A percentile compares a stretch with the other conserved stretches of the same genome.
Conservation (phyloP, 1,140 invertebrate species). For the Drosophila pseudoobscura region DNA sequence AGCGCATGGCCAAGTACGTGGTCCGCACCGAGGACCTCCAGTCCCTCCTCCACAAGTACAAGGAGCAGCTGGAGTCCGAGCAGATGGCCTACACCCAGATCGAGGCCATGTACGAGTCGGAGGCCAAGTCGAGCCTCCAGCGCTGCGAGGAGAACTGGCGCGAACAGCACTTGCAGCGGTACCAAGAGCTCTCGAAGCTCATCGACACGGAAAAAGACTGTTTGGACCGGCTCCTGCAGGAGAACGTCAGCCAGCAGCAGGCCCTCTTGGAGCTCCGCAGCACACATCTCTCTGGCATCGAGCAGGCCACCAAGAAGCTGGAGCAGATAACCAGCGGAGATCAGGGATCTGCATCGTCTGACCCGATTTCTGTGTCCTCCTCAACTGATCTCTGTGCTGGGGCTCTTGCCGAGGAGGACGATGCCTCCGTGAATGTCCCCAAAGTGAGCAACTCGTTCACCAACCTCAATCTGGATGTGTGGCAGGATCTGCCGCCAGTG, state of each 20-base stretch:
- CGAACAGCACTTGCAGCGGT: conserved; percentile 64
- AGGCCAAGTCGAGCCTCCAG: conserved; percentile 71
- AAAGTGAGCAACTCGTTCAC: conserved; percentile 63
- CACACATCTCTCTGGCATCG: conserved; percentile 81
- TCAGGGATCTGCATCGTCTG: background rate
- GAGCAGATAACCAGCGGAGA: conserved; percentile 63
- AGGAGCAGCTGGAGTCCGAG: conserved; percentile 58
- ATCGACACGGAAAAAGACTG: conserved; percentile 53
- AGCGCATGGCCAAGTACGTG: conserved; percentile 59
- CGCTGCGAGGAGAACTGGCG: conserved; percentile 73
- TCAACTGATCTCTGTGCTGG: background rate
- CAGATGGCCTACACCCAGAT: conserved; percentile 50
- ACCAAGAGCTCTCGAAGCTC: conserved; percentile 47
- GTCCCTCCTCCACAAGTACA: conserved; percentile 49
- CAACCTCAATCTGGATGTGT: conserved; percentile 75
- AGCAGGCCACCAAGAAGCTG: conserved; percentile 83
- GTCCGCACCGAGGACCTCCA: conserved; percentile 51
- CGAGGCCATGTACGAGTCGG: conserved; percentile 82
- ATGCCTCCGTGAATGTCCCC: conserved; percentile 13
- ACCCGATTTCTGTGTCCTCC: background rate
- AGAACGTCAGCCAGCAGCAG: conserved; percentile 81
- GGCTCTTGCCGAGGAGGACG: background rate
- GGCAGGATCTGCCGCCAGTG: conserved; percentile 59
- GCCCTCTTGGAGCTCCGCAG: conserved; percentile 80
- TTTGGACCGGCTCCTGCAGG: conserved; percentile 59